These are phyloP conservation scores for Cepaea nemoralis DNA, from an alignment of 1,140 invertebrate genomes.

Conservation along the genomic window DNA sequence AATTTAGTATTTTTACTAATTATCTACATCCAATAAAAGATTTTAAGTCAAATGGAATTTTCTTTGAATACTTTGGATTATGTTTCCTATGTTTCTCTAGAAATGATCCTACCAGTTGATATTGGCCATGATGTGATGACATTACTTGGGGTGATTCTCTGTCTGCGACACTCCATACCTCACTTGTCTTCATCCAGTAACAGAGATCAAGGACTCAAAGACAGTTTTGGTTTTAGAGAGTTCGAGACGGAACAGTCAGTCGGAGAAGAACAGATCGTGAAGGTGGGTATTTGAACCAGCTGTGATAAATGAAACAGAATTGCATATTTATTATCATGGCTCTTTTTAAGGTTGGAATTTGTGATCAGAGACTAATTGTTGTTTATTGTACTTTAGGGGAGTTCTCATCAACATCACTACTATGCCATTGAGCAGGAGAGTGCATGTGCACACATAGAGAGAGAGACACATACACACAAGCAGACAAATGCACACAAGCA, in stretches of 20 bases:
- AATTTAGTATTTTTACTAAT: no score
- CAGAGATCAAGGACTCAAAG: conserved; percentile 63
- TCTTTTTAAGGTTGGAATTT: no score
- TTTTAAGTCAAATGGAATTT: background rate
- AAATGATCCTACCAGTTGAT: conserved; percentile 75
- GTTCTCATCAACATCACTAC: no score
- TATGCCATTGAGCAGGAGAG: no score
- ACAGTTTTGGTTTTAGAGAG: conserved; percentile 70
- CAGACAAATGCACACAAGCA: no score
- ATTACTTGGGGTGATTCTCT: conserved; percentile 79
- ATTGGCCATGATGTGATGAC: conserved; percentile 72
- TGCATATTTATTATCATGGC: no score
- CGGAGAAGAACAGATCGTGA: conserved; percentile 62
- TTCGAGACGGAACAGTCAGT: conserved; percentile 63
- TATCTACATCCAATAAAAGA: background rate
- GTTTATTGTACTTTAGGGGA: no score
- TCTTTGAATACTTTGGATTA: background rate
- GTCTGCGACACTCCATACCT: conserved; percentile 78
- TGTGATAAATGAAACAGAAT: no score
- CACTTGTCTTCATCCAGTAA: conserved; percentile 67
- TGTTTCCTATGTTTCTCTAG: conserved; percentile 63
- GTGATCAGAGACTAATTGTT: no score
- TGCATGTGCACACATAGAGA: no score
- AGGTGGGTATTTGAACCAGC: conserved; percentile 48
- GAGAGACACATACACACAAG: no score